phyloP scores from a whole-genome alignment of 2,888 invertebrate genomes.

The Leucoptera coffeella region DNA sequence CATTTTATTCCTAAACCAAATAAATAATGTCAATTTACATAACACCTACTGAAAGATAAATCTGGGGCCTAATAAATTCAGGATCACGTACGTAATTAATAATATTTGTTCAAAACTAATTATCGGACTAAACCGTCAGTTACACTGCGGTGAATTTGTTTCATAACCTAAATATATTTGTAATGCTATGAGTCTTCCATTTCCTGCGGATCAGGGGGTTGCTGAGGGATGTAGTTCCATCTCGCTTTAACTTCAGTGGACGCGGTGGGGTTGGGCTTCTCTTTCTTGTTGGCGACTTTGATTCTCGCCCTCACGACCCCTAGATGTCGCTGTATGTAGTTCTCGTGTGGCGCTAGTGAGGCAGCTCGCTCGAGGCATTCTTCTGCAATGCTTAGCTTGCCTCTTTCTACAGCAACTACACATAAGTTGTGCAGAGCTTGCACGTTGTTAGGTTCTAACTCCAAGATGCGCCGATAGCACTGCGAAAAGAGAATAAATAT shows the following conservation, averaged over 20 bases:
- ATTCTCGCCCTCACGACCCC: slow-evolving; percentile 73
- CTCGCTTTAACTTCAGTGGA: slow-evolving; percentile 31
- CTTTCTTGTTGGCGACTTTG: slow-evolving; percentile 9
- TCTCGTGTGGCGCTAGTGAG: slow-evolving; percentile 79
- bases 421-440: slow-evolving; percentile 95
- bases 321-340: slow-evolving; percentile 85
- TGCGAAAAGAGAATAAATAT: slow-evolving; percentile 23
- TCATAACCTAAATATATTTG: too few species aligned
- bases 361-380: slow-evolving; percentile 78
- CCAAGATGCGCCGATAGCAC: slow-evolving; percentile 86
- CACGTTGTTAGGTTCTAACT: slow-evolving; percentile 83
- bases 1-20: too few species aligned
- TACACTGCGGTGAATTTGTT: too few species aligned
- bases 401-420: slow-evolving; percentile 91
- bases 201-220: slow-evolving; percentile 42
- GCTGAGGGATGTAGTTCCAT: slow-evolving; percentile 47
- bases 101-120: too few species aligned
- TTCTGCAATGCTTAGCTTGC: slow-evolving; percentile 78
- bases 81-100: too few species aligned
- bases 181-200: slow-evolving; percentile 24
- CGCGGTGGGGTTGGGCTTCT: slow-evolving; percentile 11
- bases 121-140: too few species aligned
- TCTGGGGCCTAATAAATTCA: too few species aligned
- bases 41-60: too few species aligned
- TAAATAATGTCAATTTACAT: too few species aligned